Conservation (phyloP, 2,888 invertebrate species). For the Hoplodrina blanda region DNA sequence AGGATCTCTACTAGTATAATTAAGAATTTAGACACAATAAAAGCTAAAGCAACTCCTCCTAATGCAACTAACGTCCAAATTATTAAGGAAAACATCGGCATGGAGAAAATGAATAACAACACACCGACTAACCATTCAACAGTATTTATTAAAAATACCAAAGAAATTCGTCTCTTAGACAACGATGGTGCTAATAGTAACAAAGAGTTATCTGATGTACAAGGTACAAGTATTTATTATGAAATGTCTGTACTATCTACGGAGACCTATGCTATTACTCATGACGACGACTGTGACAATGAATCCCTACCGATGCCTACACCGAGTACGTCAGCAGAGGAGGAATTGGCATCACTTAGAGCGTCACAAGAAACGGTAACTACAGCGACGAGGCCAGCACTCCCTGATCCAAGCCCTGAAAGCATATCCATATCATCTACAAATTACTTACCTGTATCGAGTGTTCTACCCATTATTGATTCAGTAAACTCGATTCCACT, state of each 20-base stretch:
- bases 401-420: conserved; percentile 68
- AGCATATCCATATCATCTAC: conserved; percentile 70
- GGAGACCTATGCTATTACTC: conserved; percentile 83
- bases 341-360: conserved; percentile 75
- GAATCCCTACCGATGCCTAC: conserved; percentile 78
- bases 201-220: conserved; percentile 85
- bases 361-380: conserved; percentile 70
- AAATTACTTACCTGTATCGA: conserved; percentile 71
- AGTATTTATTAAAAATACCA: conserved; percentile 89
- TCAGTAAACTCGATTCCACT: conserved; percentile 66
- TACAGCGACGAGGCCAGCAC: conserved; percentile 60
- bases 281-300: conserved; percentile 86
- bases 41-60: conserved; percentile 74
- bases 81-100: conserved; percentile 79
- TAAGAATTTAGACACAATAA: conserved; percentile 84
- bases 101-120: conserved; percentile 85
- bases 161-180: conserved; percentile 86
- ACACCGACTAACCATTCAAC: conserved; percentile 87
- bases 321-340: conserved; percentile 75
- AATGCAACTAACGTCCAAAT: conserved; percentile 78
- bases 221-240: conserved; percentile 89
- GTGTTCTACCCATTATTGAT: conserved; percentile 69
- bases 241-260: conserved; percentile 88
- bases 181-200: conserved; percentile 84
- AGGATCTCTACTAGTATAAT: conserved; percentile 89